Evolutionary conservation across 1,140 invertebrate species (phyloP), one percentile per base, ranked within the genome.

Genomic region (Lanistes nyassanus): DNA sequence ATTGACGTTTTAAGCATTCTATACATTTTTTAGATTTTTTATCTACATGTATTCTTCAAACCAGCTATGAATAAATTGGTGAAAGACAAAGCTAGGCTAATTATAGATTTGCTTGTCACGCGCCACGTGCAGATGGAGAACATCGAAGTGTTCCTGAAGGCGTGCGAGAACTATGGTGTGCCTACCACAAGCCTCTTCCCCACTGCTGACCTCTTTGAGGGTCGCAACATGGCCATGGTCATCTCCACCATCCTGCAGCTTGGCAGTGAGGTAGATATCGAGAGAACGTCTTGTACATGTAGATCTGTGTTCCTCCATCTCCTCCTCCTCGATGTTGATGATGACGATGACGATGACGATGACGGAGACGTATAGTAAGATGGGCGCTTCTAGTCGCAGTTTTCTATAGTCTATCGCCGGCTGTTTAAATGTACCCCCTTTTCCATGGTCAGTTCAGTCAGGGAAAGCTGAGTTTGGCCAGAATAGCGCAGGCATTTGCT

Each of bases 161-260:
- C 93, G 11, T 95, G 95, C 55, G 93, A 93, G 85, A 91, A 92
- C n/a, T 92, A 98, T 75, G 97, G 97, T 39, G 97, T 99, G 3
- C 96, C 95, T 31, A 93, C 95, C 37, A 95, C 97, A 89, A 97
- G 98, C 90, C 96, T 95, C 47, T 99, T 99, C 92, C 97, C 98
- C 89, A 93, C 93, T 29, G 92, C 92, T 76, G 92, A 93, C 84
- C 85, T 93, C 39, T 93, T 92, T 84, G 92, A 93, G 85, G 90
- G 91, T 78, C 92, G 92, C 80, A 92, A 93, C 82, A 88, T 92
- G 80, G 81, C 84, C 13, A 87, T 86, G 85, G 85, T 87, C 60
- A 80, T 85, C 6, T 82, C 82, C 5, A 86, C 83, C 19, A 82
- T 87, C 53, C 78, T 85, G 5, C 86, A 87, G 73, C 75, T 86